These are phyloP conservation scores for Dicaeum eximium DNA, from an alignment of 2,113 vertebrate genomes.

Conservation along the genomic window DNA sequence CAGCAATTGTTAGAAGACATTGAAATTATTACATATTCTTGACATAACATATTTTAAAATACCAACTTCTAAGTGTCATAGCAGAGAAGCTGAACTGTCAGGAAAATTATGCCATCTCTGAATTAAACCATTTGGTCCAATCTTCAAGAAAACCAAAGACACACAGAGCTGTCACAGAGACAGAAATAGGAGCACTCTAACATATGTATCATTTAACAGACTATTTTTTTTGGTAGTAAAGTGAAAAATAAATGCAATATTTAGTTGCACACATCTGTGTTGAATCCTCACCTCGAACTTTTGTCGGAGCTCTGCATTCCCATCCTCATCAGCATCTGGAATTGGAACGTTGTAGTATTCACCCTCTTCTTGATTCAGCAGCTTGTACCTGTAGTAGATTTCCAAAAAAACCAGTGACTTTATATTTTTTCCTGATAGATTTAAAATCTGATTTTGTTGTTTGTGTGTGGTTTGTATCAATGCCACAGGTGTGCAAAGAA, in stretches of 20 bases:
- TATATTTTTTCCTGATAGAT: neutral
- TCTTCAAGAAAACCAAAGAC: neutral
- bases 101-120: neutral
- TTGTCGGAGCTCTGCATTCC: constrained; percentile 88
- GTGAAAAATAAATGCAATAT: neutral
- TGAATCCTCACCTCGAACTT: constrained; percentile 90
- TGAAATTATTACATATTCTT: neutral
- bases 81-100: neutral
- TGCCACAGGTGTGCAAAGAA: neutral
- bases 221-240: neutral
- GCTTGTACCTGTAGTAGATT: constrained; percentile 83
- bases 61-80: neutral
- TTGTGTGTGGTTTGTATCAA: neutral
- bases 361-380: constrained; percentile 94
- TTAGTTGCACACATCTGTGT: neutral
- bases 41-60: neutral
- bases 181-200: neutral
- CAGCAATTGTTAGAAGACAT: neutral
- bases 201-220: neutral
- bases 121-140: neutral
- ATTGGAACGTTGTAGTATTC: constrained; percentile 98
- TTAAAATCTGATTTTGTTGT: neutral
- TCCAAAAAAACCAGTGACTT: neutral
- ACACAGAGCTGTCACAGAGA: neutral
- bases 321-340: constrained; percentile 88